A percentile compares a stretch with the other conserved stretches of the same genome.
These are phyloP conservation scores for Vanessa atalanta DNA, from an alignment of 1,140 invertebrate species.

Conservation along the genomic window DNA sequence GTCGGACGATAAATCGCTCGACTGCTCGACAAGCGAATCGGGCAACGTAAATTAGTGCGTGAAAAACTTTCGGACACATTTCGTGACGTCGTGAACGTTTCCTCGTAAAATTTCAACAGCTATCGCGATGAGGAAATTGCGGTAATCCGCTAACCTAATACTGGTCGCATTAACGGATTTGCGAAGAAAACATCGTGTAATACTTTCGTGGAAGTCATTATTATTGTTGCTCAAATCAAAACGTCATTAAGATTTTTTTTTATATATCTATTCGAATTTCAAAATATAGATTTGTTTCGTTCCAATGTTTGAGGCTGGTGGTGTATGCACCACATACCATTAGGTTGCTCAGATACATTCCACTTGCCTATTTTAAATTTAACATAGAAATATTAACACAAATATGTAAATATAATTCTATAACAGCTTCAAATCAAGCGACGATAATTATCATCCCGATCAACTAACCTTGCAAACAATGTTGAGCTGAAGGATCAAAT, in stretches of 20 bases:
- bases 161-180: conserved; percentile 44
- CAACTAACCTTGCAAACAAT: conserved; percentile 55
- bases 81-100: conserved; percentile 51
- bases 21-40: conserved; percentile 39
- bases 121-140: conserved; percentile 52
- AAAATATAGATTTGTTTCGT: too few relatives aligned
- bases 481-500: conserved; percentile 63
- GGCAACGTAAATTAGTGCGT: conserved; percentile 51
- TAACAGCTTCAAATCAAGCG: conserved; percentile 18
- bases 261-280: not conserved
- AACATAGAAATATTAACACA: not conserved
- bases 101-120: conserved; percentile 52
- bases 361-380: too few relatives aligned
- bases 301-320: too few relatives aligned
- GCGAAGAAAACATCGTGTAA: conserved; percentile 43
- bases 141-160: conserved; percentile 52
- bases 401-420: not conserved
- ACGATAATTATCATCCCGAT: conserved; percentile 38
- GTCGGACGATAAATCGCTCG: conserved; percentile 41
- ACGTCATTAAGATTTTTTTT: not conserved
- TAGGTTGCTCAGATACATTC: too few relatives aligned
- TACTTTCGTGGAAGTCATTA: conserved; percentile 26
- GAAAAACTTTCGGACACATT: conserved; percentile 56
- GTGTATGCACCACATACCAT: too few relatives aligned
- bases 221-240: not conserved